Evolutionary conservation across 2,797 vertebrate genomes (phyloP).

Genomic region (Brotogeris chrysoptera): DNA sequence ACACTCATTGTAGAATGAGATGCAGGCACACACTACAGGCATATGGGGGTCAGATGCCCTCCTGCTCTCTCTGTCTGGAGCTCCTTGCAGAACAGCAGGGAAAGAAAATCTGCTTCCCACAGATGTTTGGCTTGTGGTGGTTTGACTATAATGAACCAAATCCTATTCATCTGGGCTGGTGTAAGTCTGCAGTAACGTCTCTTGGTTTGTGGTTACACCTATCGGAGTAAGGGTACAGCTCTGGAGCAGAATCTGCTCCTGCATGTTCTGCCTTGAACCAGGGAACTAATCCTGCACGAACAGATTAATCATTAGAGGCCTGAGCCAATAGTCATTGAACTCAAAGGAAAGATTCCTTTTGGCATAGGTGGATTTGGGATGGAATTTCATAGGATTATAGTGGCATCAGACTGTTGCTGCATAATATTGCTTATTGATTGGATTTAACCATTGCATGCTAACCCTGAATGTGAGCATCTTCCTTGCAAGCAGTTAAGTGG

Average conservation of each 20-base stretch:
- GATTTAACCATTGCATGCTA: neutral
- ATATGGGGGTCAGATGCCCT: neutral
- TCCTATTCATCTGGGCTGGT: neutral
- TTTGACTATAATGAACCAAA: neutral
- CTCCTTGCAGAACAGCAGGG: neutral
- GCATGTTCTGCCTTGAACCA: neutral
- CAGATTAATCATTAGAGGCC: neutral
- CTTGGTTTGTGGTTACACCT: neutral
- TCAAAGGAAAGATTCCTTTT: neutral
- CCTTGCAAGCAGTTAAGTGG: neutral
- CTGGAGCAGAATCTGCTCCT: neutral
- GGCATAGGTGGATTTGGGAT: neutral
- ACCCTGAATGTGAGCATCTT: neutral
- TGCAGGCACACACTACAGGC: neutral
- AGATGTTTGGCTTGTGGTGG: neutral
- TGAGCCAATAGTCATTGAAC: neutral
- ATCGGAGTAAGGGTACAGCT: neutral
- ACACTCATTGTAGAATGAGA: neutral
- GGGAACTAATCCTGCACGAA: neutral
- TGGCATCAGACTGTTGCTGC: neutral
- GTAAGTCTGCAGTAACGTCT: neutral
- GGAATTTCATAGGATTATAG: neutral
- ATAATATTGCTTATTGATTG: rapidly evolving
- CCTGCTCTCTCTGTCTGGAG: slow-evolving; percentile 2
- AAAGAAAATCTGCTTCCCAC: slow-evolving; percentile 33